Percentiles rank a stretch among this genome's conserved stretches.
Evolutionary conservation across 2,113 vertebrate genomes (phyloP).

Genomic region (Tichodroma muraria): DNA sequence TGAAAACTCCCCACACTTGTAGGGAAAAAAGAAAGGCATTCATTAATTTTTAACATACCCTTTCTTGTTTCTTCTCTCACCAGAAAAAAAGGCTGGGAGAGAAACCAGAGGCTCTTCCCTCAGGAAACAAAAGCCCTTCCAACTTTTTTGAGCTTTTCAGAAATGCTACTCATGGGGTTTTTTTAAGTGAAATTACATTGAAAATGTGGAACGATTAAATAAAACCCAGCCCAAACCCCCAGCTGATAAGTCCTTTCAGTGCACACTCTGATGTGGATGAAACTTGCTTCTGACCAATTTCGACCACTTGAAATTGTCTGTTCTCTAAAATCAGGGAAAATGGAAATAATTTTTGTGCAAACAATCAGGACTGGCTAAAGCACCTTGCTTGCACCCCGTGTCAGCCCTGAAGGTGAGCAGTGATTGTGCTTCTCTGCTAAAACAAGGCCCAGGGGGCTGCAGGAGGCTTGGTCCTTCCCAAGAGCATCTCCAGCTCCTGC

Average conservation of each 20-base stretch:
- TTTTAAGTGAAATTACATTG: not conserved
- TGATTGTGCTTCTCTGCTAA: not conserved
- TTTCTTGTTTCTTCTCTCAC: not conserved
- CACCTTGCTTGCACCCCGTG: not conserved
- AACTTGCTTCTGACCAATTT: not conserved
- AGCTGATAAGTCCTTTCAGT: not conserved
- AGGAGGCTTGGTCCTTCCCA: not conserved
- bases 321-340: not conserved
- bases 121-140: not conserved
- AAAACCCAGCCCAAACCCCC: not conserved
- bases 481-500: not conserved
- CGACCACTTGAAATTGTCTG: not conserved
- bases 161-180: not conserved
- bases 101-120: not conserved
- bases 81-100: not conserved
- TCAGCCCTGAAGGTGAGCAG: not conserved
- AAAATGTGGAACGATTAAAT: not conserved
- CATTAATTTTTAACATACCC: constrained; percentile 15
- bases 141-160: not conserved
- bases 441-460: not conserved
- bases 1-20: not conserved
- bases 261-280: not conserved
- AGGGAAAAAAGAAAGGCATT: not conserved
- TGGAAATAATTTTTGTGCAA: not conserved
- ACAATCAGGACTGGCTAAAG: not conserved